Evolutionary conservation across 2,888 invertebrate species (phyloP).

Genomic region (Acleris holmiana): DNA sequence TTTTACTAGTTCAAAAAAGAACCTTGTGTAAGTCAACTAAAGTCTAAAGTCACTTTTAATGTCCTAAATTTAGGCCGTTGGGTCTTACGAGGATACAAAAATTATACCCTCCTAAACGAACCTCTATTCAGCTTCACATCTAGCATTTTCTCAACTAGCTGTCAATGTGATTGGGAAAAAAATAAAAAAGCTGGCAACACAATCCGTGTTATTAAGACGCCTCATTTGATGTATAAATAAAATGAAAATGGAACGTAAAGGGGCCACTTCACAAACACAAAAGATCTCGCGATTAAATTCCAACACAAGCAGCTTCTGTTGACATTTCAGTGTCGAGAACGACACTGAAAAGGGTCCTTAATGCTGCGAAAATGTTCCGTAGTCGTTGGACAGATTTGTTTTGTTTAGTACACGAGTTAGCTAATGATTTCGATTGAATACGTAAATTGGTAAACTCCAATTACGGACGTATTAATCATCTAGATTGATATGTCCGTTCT

Average conservation of each 20-base stretch:
- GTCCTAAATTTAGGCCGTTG: no score
- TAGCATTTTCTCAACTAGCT: neutral
- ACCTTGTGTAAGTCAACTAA: no score
- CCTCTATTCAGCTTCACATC: no score
- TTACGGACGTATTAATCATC: no score
- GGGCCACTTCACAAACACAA: conserved; percentile 32
- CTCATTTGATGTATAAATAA: conserved; percentile 27
- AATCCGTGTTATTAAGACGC: conserved; percentile 17
- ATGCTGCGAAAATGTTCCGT: conserved; percentile 13
- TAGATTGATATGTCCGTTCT: no score
- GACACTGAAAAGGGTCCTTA: conserved; percentile 30
- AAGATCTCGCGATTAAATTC: conserved; percentile 27
- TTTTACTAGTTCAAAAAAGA: no score
- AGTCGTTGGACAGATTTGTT: conserved; percentile 7
- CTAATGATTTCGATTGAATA: neutral
- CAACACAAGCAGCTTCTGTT: conserved; percentile 28
- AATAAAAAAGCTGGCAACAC: neutral
- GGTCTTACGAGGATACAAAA: neutral
- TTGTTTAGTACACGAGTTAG: neutral
- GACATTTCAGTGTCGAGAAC: conserved; percentile 20
- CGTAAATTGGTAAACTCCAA: no score
- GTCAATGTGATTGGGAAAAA: conserved; percentile 4
- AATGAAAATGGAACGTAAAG: conserved; percentile 21
- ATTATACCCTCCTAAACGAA: neutral
- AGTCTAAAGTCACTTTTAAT: no score